Conservation (phyloP, 2,888 invertebrate genomes). For the Netelia inedita region DNA sequence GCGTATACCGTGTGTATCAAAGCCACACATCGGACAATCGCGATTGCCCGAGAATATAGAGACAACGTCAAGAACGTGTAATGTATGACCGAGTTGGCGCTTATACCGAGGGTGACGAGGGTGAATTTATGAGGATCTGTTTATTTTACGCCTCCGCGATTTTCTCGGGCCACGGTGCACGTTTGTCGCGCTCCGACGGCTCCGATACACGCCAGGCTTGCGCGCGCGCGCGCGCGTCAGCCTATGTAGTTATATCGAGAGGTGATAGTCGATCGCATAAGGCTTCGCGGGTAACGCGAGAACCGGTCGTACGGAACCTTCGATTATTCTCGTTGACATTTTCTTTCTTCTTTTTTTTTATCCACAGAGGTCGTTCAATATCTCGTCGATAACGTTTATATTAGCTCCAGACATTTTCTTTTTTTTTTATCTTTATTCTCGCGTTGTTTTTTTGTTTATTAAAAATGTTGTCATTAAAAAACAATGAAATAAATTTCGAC, state of each 20-base stretch:
- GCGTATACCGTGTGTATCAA: neutral
- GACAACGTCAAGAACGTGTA: conserved; percentile 26
- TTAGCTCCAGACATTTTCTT: neutral
- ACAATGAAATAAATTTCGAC: conserved; percentile 53
- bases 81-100: conserved; percentile 31
- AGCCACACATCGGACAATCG: conserved; percentile 4
- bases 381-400: neutral
- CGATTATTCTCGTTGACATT: conserved; percentile 48
- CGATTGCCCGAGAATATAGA: conserved; percentile 7
- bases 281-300: conserved; percentile 59
- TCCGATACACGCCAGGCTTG: conserved; percentile 56
- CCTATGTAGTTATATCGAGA: conserved; percentile 1
- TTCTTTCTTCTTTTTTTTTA: conserved; percentile 18
- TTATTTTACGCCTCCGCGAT: conserved; percentile 67
- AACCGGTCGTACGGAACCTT: conserved; percentile 57
- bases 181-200: conserved; percentile 65
- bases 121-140: conserved; percentile 66
- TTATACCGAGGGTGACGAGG: conserved; percentile 39
- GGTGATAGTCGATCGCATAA: conserved; percentile 46
- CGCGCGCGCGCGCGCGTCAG: neutral
- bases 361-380: conserved; percentile 25
- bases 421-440: neutral
- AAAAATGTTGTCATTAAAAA: neutral
- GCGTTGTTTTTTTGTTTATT: conserved; percentile 11
- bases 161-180: conserved; percentile 70